Percentiles rank a stretch among this genome's conserved stretches.
Conservation (phyloP, 2,888 invertebrate species). For the Tortrix viridana region DNA sequence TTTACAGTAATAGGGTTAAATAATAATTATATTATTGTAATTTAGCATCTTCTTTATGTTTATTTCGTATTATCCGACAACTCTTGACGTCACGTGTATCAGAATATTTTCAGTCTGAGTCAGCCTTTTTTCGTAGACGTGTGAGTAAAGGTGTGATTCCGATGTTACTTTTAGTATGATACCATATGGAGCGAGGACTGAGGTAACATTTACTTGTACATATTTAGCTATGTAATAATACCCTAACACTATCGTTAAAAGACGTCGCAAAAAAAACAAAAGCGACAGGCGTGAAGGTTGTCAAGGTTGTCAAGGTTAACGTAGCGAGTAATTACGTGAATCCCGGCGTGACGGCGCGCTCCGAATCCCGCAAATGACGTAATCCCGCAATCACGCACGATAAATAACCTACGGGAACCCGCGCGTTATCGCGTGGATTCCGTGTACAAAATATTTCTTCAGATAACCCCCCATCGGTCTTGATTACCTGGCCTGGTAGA, state of each 20-base stretch:
- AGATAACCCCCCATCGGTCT: constrained; percentile 28
- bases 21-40: no score
- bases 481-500: constrained; percentile 32
- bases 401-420: constrained; percentile 12
- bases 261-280: constrained; percentile 13
- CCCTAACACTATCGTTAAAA: constrained; percentile 13
- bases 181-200: no score
- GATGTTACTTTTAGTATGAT: no score
- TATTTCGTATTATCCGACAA: no score
- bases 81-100: no score
- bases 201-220: no score
- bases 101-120: no score
- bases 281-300: neutral
- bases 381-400: constrained; percentile 20
- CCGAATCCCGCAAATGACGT: constrained; percentile 2
- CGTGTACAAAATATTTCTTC: constrained; percentile 29
- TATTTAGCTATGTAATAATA: no score
- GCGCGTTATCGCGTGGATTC: constrained; percentile 23
- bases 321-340: constrained; percentile 30
- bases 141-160: no score
- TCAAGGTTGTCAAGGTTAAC: constrained; percentile 26
- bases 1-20: no score
- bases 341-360: constrained; percentile 15
- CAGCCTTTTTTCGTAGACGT: no score
- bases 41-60: no score